Evolutionary conservation across 2,113 vertebrate genomes (phyloP).

Genomic region (Lampris megalopsis): DNA sequence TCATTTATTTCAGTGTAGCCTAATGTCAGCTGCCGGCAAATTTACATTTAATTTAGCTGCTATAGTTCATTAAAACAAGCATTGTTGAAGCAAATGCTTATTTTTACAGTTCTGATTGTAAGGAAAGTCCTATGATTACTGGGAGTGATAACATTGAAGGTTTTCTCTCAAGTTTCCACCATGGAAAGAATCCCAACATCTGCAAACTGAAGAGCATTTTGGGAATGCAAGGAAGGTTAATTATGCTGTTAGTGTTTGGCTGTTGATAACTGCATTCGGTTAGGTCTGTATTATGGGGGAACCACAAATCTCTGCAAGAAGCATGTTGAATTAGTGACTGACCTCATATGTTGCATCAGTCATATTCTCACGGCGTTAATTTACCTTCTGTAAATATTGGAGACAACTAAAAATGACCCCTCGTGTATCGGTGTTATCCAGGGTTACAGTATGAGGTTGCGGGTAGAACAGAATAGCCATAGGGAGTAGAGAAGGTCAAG

Average conservation of each 20-base stretch:
- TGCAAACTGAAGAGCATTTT: slow-evolving; percentile 44
- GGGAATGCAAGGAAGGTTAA: slow-evolving; percentile 54
- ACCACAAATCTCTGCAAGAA: slow-evolving; percentile 42
- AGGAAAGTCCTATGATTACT: not conserved
- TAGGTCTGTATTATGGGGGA: slow-evolving; percentile 51
- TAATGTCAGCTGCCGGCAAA: too few relatives aligned
- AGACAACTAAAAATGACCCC: slow-evolving; percentile 5
- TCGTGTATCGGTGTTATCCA: not conserved
- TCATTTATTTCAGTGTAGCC: too few relatives aligned
- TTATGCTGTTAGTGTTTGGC: slow-evolving; percentile 34
- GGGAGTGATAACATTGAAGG: not conserved
- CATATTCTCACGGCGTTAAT: slow-evolving; percentile 43
- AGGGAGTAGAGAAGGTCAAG: not conserved
- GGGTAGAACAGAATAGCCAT: not conserved
- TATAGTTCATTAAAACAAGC: too few relatives aligned
- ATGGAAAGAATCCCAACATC: slow-evolving; percentile 20
- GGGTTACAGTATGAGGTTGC: not conserved
- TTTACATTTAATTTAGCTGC: too few relatives aligned
- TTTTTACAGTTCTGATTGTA: not conserved
- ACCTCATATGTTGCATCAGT: slow-evolving; percentile 13
- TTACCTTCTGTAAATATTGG: slow-evolving; percentile 20
- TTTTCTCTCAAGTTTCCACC: slow-evolving; percentile 41
- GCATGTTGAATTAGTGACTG: slow-evolving; percentile 50
- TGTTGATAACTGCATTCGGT: slow-evolving; percentile 3
- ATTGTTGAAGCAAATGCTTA: too few relatives aligned